Percentiles rank a stretch among this genome's conserved stretches.
Conservation (phyloP, 2,888 invertebrate species). For the Sericinus montela region DNA sequence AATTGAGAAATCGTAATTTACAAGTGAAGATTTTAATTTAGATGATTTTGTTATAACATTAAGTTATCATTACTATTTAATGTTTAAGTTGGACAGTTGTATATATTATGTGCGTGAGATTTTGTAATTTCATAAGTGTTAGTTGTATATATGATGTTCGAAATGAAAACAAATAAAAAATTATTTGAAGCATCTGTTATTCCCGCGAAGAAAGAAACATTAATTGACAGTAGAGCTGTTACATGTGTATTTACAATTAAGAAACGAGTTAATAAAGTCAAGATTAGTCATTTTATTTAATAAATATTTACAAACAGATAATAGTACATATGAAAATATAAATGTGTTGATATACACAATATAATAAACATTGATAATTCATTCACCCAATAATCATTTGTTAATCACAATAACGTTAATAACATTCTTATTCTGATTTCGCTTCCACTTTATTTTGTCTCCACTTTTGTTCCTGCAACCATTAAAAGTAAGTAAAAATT, state of each 20-base stretch:
- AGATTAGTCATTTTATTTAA: slow-evolving; percentile 26
- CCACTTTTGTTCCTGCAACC: slow-evolving; percentile 75
- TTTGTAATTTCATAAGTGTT: slow-evolving; percentile 3
- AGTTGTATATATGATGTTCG: slow-evolving; percentile 13
- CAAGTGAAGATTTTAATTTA: neutral
- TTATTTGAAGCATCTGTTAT: slow-evolving; percentile 4
- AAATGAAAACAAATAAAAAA: neutral
- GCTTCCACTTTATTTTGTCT: slow-evolving; percentile 67
- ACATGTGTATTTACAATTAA: slow-evolving; percentile 14
- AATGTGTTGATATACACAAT: slow-evolving; percentile 28
- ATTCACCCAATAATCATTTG: slow-evolving; percentile 19
- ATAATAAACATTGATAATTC: slow-evolving; percentile 45
- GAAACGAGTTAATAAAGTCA: slow-evolving; percentile 13
- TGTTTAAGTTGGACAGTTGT: slow-evolving; percentile 1
- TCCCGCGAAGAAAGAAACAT: slow-evolving; percentile 8
- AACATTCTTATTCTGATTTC: slow-evolving; percentile 51
- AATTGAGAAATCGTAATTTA: no score
- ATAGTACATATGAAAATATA: slow-evolving; percentile 48
- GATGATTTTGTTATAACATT: neutral
- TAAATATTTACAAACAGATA: slow-evolving; percentile 57
- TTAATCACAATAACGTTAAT: slow-evolving; percentile 22
- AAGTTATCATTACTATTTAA: slow-evolving; percentile 12
- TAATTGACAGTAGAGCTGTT: slow-evolving; percentile 7
- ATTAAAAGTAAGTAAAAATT: slow-evolving; percentile 16
- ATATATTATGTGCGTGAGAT: neutral